Percentiles rank a stretch among this genome's conserved stretches.
Evolutionary conservation across 2,797 vertebrate species (phyloP).

Genomic region (Mus minutoides): DNA sequence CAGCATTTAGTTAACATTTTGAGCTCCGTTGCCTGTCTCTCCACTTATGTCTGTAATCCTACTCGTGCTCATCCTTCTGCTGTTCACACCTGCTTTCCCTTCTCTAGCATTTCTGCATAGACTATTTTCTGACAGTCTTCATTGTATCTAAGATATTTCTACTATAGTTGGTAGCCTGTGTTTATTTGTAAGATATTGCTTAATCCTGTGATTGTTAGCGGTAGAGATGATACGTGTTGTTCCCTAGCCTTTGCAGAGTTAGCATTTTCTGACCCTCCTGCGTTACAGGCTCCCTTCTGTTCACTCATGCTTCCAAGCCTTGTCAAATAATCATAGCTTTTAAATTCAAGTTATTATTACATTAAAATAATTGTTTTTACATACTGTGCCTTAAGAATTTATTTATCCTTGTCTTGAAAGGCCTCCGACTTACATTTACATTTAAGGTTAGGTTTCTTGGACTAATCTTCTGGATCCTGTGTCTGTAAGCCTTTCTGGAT

Average conservation of each 20-base stretch:
- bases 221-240: background rate
- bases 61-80: background rate
- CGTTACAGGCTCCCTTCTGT: background rate
- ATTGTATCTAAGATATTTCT: conserved; percentile 1
- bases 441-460: background rate
- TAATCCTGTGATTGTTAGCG: background rate
- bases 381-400: background rate
- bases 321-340: conserved; percentile 1
- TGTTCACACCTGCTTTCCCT: background rate
- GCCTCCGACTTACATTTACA: background rate
- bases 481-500: background rate
- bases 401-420: background rate
- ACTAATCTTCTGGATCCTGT: background rate
- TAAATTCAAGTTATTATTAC: conserved; percentile 6
- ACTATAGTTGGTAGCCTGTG: background rate
- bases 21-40: background rate
- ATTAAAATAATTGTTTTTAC: conserved; percentile 48
- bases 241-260: background rate
- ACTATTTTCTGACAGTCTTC: conserved; percentile 25
- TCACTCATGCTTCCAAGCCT: background rate
- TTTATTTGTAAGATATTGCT: conserved; percentile 23
- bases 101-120: background rate
- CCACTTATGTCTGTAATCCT: conserved; percentile 4
- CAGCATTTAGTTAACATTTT: background rate
- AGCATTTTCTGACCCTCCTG: background rate